Conservation (phyloP, 1,140 invertebrate genomes). For the Drosophila leontia region DNA sequence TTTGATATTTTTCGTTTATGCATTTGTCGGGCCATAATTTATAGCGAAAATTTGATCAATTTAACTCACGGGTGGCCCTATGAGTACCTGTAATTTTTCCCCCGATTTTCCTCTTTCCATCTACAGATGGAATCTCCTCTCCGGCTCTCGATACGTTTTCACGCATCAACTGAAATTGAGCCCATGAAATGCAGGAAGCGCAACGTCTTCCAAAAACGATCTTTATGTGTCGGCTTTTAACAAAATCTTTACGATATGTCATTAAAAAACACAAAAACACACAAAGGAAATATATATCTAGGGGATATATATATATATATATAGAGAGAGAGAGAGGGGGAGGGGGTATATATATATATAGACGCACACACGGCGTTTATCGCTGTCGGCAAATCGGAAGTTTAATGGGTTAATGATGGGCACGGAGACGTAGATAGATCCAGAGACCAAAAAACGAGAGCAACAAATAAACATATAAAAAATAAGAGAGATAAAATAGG, state of each 20-base stretch:
- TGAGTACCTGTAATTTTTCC: constrained; percentile 17
- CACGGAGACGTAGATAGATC: constrained; percentile 28
- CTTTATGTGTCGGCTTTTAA: constrained; percentile 74
- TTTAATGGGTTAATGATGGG: constrained; percentile 83
- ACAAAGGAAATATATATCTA: constrained; percentile 27
- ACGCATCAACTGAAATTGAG: constrained; percentile 69
- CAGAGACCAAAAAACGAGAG: constrained; percentile 24
- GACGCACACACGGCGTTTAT: constrained; percentile 62
- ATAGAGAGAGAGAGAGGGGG: background rate
- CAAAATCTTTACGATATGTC: constrained; percentile 83
- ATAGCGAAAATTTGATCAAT: constrained; percentile 80
- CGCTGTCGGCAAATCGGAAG: constrained; percentile 83
- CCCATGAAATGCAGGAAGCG: constrained; percentile 72
- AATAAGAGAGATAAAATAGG: constrained; percentile 49
- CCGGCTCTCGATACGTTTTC: constrained; percentile 54
- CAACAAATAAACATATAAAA: constrained; percentile 84
- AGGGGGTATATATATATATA: constrained; percentile 12
- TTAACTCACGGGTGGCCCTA: constrained; percentile 66
- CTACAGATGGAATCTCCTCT: constrained; percentile 1
- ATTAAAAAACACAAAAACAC: constrained; percentile 63
- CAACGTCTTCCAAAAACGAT: constrained; percentile 65
- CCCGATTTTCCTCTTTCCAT: constrained; percentile 5
- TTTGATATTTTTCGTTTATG: constrained; percentile 56
- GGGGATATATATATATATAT: background rate
- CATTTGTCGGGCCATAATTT: constrained; percentile 68